These are phyloP conservation scores for Oxyscelio sp. DNA, from an alignment of 2,888 invertebrate genomes.

Conservation along the genomic window DNA sequence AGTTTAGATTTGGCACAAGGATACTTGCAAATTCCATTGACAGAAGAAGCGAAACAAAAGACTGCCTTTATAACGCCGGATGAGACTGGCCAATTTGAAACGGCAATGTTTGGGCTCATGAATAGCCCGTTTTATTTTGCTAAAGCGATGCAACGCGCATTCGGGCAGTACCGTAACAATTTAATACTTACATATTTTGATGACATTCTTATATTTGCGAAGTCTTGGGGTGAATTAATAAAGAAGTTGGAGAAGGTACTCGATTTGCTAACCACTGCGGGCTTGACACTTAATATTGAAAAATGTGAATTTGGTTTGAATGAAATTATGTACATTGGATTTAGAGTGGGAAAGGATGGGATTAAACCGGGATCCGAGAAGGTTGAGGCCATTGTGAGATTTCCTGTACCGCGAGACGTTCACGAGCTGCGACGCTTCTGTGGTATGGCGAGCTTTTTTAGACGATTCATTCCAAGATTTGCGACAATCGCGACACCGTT, in stretches of 20 bases:
- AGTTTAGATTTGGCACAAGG: too few relatives aligned
- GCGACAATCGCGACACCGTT: slow-evolving; percentile 36
- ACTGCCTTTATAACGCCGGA: slow-evolving; percentile 76
- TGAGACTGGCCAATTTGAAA: slow-evolving; percentile 77
- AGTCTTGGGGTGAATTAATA: slow-evolving; percentile 75
- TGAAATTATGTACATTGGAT: slow-evolving; percentile 80
- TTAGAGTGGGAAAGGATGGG: slow-evolving; percentile 40
- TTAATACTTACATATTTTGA: slow-evolving; percentile 83
- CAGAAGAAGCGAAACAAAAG: slow-evolving; percentile 46
- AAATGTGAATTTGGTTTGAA: slow-evolving; percentile 79
- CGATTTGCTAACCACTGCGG: slow-evolving; percentile 69
- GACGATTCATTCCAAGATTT: slow-evolving; percentile 44
- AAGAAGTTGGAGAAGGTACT: slow-evolving; percentile 74
- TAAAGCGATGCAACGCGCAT: slow-evolving; percentile 74
- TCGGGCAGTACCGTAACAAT: slow-evolving; percentile 73
- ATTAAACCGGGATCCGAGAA: slow-evolving; percentile 56
- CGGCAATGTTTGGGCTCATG: slow-evolving; percentile 79
- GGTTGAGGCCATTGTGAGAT: slow-evolving; percentile 56
- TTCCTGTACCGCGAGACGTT: slow-evolving; percentile 12
- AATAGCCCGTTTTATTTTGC: slow-evolving; percentile 80
- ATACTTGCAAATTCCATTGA: background rate
- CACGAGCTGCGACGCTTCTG: slow-evolving; percentile 56
- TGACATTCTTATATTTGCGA: slow-evolving; percentile 78
- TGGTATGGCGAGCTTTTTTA: slow-evolving; percentile 61
- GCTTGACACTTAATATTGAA: slow-evolving; percentile 79